Evolutionary conservation across 2,888 invertebrate species (phyloP), one percentile per base, ranked within the genome.

Genomic region (Eupithecia inturbata): DNA sequence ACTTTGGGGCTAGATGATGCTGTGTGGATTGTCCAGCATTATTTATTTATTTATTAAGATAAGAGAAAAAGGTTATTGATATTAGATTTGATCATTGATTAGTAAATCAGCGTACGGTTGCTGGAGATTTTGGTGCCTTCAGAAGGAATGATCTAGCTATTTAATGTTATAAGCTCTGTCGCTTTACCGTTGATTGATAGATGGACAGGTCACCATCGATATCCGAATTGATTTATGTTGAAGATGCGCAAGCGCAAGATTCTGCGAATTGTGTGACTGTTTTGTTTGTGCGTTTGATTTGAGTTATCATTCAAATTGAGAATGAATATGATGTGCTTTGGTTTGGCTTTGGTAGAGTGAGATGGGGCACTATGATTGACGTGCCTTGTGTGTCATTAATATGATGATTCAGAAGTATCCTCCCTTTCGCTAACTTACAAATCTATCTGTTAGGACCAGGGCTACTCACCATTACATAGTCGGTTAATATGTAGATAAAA

Each of bases 151-250:
- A 53, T 22, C 53, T 1, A 53, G 53, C 53, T 53, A 22, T 53
- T 22, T 22, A 22, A 63, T 60, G 6, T 60, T 26, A 60, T 80
- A 80, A 82, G 79, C 81, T 81, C 68, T 82, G 80, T 77, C 77
- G 77, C 74, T 78, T 82, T 72, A 80, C 75, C 81, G 82, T 85
- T 88, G 88, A 90, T 89, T 86, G 87, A 89, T 88, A 83, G 83
- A 78, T 78, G 75, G 79, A 77, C 83, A 82, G 84, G 83, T 85
- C 83, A 79, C 79, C 83, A 86, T 86, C 84, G 82, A 85, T 85
- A 82, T 79, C 81, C 77, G 79, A 75, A 79, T 83, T 87, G 87
- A 87, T 88, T 87, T 82, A 87, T 85, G 85, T 73, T 26, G 62
- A 74, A 60, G 75, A 68, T 39, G 31, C 45, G 28, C 66, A 62